A percentile compares a stretch with the other conserved stretches of the same genome.
Evolutionary conservation across 2,888 invertebrate genomes (phyloP).

Genomic region (Leptura quadrifasciata): DNA sequence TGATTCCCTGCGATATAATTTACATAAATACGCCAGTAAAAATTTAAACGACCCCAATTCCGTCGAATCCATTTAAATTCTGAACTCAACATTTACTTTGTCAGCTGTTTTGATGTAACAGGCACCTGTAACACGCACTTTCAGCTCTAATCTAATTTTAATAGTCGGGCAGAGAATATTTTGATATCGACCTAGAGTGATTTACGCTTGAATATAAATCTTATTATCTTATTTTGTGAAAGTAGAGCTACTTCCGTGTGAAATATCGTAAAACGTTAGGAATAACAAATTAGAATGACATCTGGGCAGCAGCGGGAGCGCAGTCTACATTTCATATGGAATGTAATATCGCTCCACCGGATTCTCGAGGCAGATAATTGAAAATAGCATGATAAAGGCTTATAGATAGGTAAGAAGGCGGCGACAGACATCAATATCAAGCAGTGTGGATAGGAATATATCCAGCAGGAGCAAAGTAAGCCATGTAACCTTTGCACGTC

Average conservation of each 20-base stretch:
- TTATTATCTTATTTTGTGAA: not conserved
- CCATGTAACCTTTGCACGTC: conserved; percentile 65
- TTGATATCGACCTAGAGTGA: conserved; percentile 11
- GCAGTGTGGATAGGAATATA: conserved; percentile 16
- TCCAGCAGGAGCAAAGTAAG: conserved; percentile 58
- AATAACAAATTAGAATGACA: conserved; percentile 16
- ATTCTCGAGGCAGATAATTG: conserved; percentile 10
- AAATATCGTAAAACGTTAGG: conserved; percentile 16
- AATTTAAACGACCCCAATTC: not conserved
- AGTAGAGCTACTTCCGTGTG: not conserved
- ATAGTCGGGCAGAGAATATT: not conserved
- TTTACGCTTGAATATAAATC: conserved; percentile 5
- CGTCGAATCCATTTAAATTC: not conserved
- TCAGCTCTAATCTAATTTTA: conserved; percentile 8
- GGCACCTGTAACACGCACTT: conserved; percentile 15
- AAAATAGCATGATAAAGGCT: conserved; percentile 28
- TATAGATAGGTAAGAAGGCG: conserved; percentile 22
- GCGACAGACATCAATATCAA: conserved; percentile 20
- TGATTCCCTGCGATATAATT: not conserved
- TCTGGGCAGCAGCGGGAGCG: conserved; percentile 7
- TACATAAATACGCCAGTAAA: not conserved
- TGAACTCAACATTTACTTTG: not conserved
- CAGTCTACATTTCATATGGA: not conserved
- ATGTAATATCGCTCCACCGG: conserved; percentile 15
- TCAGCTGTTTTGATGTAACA: not conserved